Percentiles rank a stretch among this genome's conserved stretches.
Conservation (phyloP, 2,113 vertebrate genomes). For the Muntiacus muntjak region DNA sequence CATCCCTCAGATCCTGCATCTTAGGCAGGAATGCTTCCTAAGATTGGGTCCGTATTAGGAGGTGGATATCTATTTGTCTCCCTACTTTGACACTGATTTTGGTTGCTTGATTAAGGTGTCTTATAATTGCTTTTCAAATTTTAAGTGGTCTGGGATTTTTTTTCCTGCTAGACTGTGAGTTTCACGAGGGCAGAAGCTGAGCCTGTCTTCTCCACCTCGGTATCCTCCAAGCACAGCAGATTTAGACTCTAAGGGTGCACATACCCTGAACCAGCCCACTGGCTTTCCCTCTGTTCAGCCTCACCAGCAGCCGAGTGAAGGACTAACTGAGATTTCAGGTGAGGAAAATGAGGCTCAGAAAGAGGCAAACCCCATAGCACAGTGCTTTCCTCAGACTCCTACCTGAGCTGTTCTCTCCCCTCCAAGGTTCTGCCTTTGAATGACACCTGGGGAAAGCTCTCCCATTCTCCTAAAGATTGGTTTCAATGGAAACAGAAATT, state of each 20-base stretch:
- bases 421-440: neutral
- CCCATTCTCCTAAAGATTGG: neutral
- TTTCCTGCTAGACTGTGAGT: neutral
- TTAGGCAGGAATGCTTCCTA: neutral
- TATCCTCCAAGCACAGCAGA: neutral
- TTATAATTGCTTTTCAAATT: neutral
- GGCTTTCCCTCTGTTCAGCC: neutral
- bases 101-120: neutral
- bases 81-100: neutral
- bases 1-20: neutral
- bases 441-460: neutral
- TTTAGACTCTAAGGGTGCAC: neutral
- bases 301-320: neutral
- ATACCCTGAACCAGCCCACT: too few species aligned
- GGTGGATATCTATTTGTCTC: neutral
- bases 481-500: constrained; percentile 55
- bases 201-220: neutral
- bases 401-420: neutral
- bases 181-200: neutral
- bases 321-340: neutral
- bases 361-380: neutral
- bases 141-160: neutral
- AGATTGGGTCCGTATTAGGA: neutral
- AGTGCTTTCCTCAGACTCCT: neutral
- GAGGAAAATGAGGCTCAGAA: neutral